phyloP scores from a whole-genome alignment of 2,888 invertebrate species.

The Malachius bipustulatus region DNA sequence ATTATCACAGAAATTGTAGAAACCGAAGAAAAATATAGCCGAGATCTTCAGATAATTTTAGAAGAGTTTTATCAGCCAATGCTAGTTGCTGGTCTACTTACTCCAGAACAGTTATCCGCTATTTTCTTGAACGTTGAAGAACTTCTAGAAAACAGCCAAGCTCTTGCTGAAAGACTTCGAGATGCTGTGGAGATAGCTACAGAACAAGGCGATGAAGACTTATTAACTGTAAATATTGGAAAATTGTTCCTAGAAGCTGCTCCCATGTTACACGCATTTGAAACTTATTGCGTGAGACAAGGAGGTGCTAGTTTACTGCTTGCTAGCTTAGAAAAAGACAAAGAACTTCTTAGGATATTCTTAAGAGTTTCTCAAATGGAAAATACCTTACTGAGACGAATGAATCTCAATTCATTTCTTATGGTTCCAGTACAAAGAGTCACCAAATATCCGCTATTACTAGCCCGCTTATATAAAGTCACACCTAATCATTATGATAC shows the following conservation, averaged over 20 bases:
- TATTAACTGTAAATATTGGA: constrained; percentile 81
- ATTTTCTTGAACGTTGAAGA: constrained; percentile 92
- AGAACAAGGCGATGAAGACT: constrained; percentile 73
- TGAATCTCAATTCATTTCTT: constrained; percentile 95
- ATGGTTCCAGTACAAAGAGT: constrained; percentile 97
- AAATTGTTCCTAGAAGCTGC: constrained; percentile 82
- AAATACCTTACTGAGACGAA: constrained; percentile 79
- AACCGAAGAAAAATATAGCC: constrained; percentile 90
- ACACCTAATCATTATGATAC: constrained; percentile 75
- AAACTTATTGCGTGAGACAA: constrained; percentile 89
- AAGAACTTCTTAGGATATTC: constrained; percentile 86
- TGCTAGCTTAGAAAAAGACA: constrained; percentile 87
- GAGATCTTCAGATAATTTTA: constrained; percentile 82
- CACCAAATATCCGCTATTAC: constrained; percentile 87
- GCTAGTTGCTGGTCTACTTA: constrained; percentile 81
- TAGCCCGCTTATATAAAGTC: constrained; percentile 82
- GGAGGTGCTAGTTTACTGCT: constrained; percentile 77
- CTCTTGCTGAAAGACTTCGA: constrained; percentile 73
- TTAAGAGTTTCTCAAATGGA: constrained; percentile 94
- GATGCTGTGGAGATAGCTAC: constrained; percentile 76
- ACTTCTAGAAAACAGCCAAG: constrained; percentile 75
- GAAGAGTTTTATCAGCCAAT: constrained; percentile 91
- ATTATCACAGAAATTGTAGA: constrained; percentile 91
- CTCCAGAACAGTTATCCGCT: constrained; percentile 80
- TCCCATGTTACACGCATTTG: constrained; percentile 88